Base-by-base conservation (phyloP, 2,113 vertebrate genomes). In the mouse (Mus musculus) region DNA sequence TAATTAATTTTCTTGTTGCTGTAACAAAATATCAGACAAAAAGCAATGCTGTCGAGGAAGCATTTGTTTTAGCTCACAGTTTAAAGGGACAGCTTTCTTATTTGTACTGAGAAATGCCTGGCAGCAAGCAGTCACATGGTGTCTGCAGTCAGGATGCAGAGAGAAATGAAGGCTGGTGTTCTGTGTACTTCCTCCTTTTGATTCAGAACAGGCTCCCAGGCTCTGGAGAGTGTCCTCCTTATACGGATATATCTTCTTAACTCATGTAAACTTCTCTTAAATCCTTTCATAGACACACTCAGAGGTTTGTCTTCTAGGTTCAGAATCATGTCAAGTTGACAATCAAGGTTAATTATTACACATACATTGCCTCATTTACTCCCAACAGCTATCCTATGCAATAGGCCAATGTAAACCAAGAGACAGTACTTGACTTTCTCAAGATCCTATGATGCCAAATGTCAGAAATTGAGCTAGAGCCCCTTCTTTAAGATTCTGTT, bases 381-480 rank as follows among this genome's bases (percentile, higher is more conserved):
- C 6, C 28, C 88, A n/a, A 80, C 2, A 86, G 59, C 59, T 71
- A 88, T 61, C 61, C 59, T 81, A 33, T 88, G 39, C 95, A 85
- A 49, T 72, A 94, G 72, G 22, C 59, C 67, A 52, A 5, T 81
- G 71, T 78, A 86, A 73, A 90, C 59, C 61, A 54, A 86, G n/a
- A 85, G n/a, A 85, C 30, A 65, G 73, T 28, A 87, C 30, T 36
- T 65, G 20, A 73, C 20, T 84, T 91, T 7, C 33, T 42, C 72
- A 82, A 49, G 54, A 22, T 81, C 10, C 67, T 46, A 86, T 59
- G 59, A 59, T 20, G 17, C 17, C 59, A 59, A 19, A 19, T 61
- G 90, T n/a, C 75, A 93, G 81, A 93, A 87, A 69, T 46, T 8
- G 33, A 84, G 63, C 28, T 61, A 67, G 95, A 89, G 85, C 4